Base-by-base conservation (phyloP, 1,140 invertebrate genomes). In the Formica exsecta region DNA sequence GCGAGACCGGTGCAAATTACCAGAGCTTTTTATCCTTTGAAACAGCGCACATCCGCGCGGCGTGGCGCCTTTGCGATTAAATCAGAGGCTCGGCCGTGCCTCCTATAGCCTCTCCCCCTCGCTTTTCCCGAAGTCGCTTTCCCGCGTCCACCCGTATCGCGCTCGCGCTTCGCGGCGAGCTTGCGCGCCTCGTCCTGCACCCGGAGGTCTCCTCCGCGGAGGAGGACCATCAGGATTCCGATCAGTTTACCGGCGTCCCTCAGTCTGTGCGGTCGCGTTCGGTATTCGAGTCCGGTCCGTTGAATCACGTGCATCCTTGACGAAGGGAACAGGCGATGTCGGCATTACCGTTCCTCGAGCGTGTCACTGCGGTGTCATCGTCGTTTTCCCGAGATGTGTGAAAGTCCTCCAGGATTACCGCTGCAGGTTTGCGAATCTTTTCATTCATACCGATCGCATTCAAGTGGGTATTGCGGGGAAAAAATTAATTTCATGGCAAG, bases 1-100 rank as follows among this genome's bases (percentile, higher is more conserved):
- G 41, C 41, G 65, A 44, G 38, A 32, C 41, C 76, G 44, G 71
- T 61, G 86, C 36, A 90, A 90, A 90, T 90, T 90, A 90, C 76
- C 77, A n/a, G 61, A 86, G 86, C 89, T 85, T 90, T 88, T 90
- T 88, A 90, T 90, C 89, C 89, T 90, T 90, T 90, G 89, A 90
- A 86, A 54, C 32, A n/a, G 59, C 59, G 32, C 22, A 54, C 73
- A 66, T 59, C 29, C 71, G 48, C 51, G 65, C 64, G 41, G 32
- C 29, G 71, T 59, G 77, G 44, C 61, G 74, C 76, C 86, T 90
- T 84, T 90, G 62, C 86, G 89, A 90, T 90, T 88, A 75, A 80
- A 90, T 90, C 89, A 88, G 85, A 51, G 48, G 51, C 62, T 71
- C 54, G 73, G 36, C 62, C 64, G 44, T 59, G 62, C 64, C 71